Percentiles rank a stretch among this genome's conserved stretches.
Conservation (phyloP, 2,797 vertebrate genomes). For the Helarctos malayanus region DNA sequence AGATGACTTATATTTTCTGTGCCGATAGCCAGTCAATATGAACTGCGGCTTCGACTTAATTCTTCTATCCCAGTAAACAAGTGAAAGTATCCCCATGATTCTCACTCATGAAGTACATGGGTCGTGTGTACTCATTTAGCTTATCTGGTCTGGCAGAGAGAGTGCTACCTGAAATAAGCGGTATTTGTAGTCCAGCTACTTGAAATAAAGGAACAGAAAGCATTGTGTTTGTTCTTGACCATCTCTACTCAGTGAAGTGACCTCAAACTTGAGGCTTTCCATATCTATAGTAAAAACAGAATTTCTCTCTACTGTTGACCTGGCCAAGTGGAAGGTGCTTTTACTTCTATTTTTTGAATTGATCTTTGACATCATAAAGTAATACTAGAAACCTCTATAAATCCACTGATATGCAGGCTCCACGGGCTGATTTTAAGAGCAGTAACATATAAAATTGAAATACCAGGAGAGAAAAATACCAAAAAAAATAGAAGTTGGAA, state of each 20-base stretch:
- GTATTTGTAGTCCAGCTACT: neutral
- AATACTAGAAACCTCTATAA: neutral
- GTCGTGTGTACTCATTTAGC: neutral
- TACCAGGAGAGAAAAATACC: neutral
- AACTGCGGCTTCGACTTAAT: constrained; percentile 11
- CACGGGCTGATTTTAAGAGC: neutral
- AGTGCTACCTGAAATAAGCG: constrained; percentile 40
- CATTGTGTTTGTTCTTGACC: neutral
- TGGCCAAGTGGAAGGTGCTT: constrained; percentile 16
- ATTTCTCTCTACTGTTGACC: neutral
- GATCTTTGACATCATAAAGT: neutral
- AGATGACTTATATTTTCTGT: neutral
- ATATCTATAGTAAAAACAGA: neutral
- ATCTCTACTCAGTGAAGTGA: constrained; percentile 8
- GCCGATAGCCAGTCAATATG: neutral
- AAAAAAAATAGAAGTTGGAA: neutral
- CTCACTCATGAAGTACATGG: neutral
- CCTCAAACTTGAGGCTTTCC: neutral
- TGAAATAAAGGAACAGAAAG: constrained; percentile 1
- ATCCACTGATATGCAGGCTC: neutral
- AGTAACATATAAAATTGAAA: neutral
- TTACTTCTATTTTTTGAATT: neutral
- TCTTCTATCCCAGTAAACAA: neutral
- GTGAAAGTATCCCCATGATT: neutral
- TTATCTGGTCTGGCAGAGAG: neutral